These are phyloP conservation scores for Cisticola juncidis DNA, from an alignment of 2,113 vertebrate genomes.

Conservation along the genomic window DNA sequence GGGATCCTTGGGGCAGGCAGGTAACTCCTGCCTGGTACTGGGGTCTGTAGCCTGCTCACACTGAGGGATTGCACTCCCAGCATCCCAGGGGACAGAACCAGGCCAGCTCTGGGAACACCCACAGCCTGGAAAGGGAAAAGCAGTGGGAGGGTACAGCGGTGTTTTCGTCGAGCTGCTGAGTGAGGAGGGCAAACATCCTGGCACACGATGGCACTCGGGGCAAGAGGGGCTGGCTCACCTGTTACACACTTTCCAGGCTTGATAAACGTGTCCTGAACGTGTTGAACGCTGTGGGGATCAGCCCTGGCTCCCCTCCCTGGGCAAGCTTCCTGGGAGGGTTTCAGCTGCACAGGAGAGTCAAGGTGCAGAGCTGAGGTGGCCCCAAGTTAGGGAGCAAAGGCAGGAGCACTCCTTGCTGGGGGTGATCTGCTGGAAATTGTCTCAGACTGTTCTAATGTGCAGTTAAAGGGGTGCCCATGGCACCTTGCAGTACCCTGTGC, in stretches of 20 bases:
- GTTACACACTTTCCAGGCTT: background rate
- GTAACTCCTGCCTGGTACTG: background rate
- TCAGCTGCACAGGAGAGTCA: background rate
- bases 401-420: background rate
- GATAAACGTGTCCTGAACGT: background rate
- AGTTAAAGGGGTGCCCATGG: background rate
- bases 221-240: background rate
- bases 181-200: background rate
- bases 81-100: background rate
- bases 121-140: background rate
- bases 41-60: rapidly evolving
- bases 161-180: background rate
- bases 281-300: background rate
- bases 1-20: background rate
- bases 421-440: background rate
- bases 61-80: background rate
- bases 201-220: rapidly evolving
- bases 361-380: background rate
- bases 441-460: background rate
- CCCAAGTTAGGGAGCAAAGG: background rate
- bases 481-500: background rate
- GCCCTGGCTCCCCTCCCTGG: background rate
- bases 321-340: background rate
- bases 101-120: background rate
- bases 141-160: background rate